Percentiles rank a stretch among this genome's conserved stretches.
phyloP scores from a whole-genome alignment of 2,888 invertebrate genomes.

The Bruchidius siliquastri region DNA sequence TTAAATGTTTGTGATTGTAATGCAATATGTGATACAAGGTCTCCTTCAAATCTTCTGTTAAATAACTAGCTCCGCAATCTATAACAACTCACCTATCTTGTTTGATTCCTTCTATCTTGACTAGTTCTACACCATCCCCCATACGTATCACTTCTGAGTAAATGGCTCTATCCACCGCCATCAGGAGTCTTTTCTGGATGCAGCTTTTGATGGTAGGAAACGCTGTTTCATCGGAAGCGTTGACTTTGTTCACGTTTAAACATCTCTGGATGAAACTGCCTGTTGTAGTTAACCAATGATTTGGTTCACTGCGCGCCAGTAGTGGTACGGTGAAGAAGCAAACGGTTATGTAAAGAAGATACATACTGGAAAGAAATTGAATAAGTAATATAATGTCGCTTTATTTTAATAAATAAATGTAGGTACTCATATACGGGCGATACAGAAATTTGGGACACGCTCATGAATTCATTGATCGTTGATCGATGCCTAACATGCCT shows the following conservation, averaged over 20 bases:
- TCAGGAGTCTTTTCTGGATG: constrained; percentile 67
- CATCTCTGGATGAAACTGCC: neutral
- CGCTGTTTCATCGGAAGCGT: neutral
- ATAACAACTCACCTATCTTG: neutral
- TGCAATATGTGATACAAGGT: no score
- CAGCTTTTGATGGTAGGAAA: constrained; percentile 47
- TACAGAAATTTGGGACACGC: no score
- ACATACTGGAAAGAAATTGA: neutral
- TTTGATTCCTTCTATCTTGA: constrained; percentile 31
- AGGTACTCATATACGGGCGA: no score
- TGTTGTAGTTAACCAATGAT: neutral
- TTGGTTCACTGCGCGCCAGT: neutral
- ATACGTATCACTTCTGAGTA: constrained; percentile 59
- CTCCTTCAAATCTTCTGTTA: no score
- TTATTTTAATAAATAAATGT: no score
- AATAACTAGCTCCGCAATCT: neutral
- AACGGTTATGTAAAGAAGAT: neutral
- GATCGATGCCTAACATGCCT: no score
- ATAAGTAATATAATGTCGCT: no score
- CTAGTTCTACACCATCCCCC: constrained; percentile 59
- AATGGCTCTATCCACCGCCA: constrained; percentile 58
- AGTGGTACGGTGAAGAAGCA: neutral
- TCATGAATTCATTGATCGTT: no score
- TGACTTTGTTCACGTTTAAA: neutral
- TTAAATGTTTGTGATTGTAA: no score